Evolutionary conservation across 1,140 invertebrate genomes (phyloP).

Genomic region (Heliconius hewitsoni): DNA sequence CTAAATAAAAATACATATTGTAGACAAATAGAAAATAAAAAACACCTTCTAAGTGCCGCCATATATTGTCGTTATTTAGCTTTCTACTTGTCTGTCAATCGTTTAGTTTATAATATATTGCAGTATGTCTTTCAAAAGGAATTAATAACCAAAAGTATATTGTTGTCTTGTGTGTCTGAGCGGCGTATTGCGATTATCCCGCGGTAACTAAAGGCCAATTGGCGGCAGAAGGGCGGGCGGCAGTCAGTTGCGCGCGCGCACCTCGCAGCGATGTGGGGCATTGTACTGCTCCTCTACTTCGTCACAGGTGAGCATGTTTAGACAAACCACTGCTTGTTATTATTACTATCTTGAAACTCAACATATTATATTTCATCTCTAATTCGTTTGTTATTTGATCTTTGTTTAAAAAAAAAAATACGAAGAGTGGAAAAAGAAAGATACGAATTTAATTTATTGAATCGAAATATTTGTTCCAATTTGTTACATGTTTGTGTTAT

Average conservation of each 20-base stretch:
- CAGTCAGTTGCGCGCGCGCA: constrained; percentile 38
- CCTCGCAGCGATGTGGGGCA: constrained; percentile 45
- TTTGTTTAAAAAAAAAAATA: too few species aligned
- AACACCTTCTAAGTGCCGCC: too few species aligned
- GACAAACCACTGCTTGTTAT: neutral
- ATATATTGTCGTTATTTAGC: too few species aligned
- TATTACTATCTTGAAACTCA: neutral
- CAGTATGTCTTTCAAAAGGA: neutral
- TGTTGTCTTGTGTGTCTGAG: neutral
- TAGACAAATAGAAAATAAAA: too few species aligned
- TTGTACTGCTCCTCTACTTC: constrained; percentile 50
- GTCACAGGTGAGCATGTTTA: constrained; percentile 54
- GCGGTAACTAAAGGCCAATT: constrained; percentile 56
- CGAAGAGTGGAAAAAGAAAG: neutral
- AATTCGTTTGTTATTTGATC: neutral
- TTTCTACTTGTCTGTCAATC: too few species aligned
- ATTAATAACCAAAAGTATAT: neutral
- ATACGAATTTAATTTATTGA: neutral
- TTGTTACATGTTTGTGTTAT: neutral
- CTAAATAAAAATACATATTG: too few species aligned
- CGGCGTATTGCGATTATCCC: constrained; percentile 45
- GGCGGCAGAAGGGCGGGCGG: constrained; percentile 58
- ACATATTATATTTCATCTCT: neutral
- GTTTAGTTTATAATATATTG: neutral
- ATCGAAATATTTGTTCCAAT: neutral